Evolutionary conservation across 2,113 vertebrate genomes (phyloP), one percentile per base, ranked within the genome.

Genomic region (Orthochromis indermauri): DNA sequence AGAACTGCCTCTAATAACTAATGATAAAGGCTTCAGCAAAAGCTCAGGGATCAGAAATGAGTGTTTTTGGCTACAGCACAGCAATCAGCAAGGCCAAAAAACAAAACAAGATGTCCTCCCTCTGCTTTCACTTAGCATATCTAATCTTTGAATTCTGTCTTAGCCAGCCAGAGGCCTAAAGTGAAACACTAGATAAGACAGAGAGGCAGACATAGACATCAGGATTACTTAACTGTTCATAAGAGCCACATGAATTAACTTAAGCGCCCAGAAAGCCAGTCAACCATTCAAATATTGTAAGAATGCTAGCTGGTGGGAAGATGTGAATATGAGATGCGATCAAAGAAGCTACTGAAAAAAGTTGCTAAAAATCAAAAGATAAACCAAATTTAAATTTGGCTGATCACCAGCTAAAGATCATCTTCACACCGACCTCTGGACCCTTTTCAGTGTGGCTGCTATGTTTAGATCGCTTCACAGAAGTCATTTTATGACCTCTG

Each of bases 61-160:
- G 28, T 89, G 55, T 89, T 88, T 88, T 80, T 82, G 51, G 73
- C 63, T 88, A 92, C 83, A 53, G 78, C 19, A 24, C 76, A 51
- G 86, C 85, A 91, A 86, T 87, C 89, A 92, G 40, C 51, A 61
- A 82, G 82, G 61, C 80, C 68, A 83, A 79, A 86, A 76, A 85
- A 86, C 81, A 71, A 90, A 88, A 88, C 66, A 82, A 83, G 76
- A 93, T 87, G 84, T 81, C 83, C 89, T 59, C 88, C 19, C 79
- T 92, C 86, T 93, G 86, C 86, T 94, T 94, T 94, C 87, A 88
- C 83, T 91, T 93, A 86, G 89, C 89, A 93, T 92, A 92, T 95
- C 91, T 95, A 93, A 95, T 94, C 93, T 93, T 88, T 86, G 92
- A 94, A 95, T 94, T 90, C 86, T 83, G 90, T 86, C 81, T 89